Evolutionary conservation across 2,888 invertebrate genomes (phyloP).

Genomic region (Plutella xylostella): DNA sequence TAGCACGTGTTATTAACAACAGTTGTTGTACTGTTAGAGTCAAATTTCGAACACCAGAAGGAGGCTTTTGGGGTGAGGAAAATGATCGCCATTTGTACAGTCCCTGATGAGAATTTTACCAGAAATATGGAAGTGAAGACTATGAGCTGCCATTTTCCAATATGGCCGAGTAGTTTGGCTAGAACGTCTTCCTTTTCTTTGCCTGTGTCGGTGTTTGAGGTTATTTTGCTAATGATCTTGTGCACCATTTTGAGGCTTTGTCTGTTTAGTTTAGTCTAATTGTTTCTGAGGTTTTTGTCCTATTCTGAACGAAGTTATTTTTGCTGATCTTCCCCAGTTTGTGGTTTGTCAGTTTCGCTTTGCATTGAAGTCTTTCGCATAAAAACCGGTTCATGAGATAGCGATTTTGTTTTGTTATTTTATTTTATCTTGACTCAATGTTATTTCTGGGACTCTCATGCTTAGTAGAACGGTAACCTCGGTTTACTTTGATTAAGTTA

Average conservation of each 20-base stretch:
- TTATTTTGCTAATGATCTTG: neutral
- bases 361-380: no score
- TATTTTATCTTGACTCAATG: no score
- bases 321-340: no score
- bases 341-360: no score
- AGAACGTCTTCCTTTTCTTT: constrained; percentile 45
- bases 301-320: no score
- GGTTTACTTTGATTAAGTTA: no score
- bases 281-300: no score
- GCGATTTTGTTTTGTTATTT: no score
- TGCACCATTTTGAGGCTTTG: constrained; percentile 4
- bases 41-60: constrained; percentile 58
- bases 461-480: no score
- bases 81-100: constrained; percentile 81
- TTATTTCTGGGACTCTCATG: no score
- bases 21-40: constrained; percentile 26
- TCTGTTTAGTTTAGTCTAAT: no score
- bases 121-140: constrained; percentile 74
- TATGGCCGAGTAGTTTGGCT: constrained; percentile 43
- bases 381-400: no score
- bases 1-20: constrained; percentile 59
- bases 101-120: constrained; percentile 80
- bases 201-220: neutral
- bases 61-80: constrained; percentile 76
- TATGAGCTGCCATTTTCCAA: constrained; percentile 79